phyloP scores from a whole-genome alignment of 2,113 vertebrate species.

The Tapirus terrestris region DNA sequence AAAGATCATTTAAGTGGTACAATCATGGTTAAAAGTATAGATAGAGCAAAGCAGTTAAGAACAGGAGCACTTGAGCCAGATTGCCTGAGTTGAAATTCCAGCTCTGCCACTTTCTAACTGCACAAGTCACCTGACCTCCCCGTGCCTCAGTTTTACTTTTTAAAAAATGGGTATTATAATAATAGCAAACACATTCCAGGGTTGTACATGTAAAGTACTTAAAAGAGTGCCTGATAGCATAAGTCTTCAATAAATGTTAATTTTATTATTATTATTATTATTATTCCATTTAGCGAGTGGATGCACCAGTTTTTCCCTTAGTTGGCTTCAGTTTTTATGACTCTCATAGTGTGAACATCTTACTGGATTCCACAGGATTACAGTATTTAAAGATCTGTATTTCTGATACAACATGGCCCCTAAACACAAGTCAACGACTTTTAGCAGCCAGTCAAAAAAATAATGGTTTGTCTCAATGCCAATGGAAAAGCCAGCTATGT shows the following conservation, averaged over 20 bases:
- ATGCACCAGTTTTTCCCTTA: not conserved
- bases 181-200: not conserved
- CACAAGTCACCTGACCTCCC: not conserved
- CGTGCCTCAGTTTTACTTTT: not conserved
- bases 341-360: not conserved
- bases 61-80: not conserved
- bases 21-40: not conserved
- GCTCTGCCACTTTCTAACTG: not conserved
- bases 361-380: not conserved
- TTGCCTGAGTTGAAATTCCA: not conserved
- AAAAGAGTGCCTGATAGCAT: not conserved
- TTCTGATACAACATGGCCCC: not conserved
- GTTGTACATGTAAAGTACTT: not conserved
- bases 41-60: not conserved
- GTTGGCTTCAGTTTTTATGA: not conserved
- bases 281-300: not conserved
- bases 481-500: not conserved
- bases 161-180: not conserved
- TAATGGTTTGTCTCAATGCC: not conserved
- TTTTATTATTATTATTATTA: not conserved
- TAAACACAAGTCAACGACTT: not conserved
- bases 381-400: not conserved
- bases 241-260: not conserved
- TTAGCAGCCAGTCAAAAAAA: not conserved
- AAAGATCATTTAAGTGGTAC: not conserved